Evolutionary conservation across 2,113 vertebrate genomes (phyloP).

Genomic region (Lophotis ruficrista): DNA sequence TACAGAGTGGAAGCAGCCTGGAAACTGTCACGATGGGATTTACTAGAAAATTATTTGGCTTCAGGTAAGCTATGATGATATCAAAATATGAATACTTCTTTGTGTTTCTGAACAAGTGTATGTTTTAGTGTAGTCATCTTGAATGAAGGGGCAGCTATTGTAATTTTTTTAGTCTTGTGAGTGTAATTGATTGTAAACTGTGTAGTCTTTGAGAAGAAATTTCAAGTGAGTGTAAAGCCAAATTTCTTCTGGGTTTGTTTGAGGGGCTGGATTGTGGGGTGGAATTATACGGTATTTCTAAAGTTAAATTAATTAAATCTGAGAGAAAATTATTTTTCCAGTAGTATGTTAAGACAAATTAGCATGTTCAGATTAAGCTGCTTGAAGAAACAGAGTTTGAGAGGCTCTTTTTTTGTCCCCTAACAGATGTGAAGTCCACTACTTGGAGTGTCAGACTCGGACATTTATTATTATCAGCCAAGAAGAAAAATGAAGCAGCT

Average conservation of each 20-base stretch:
- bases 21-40: slow-evolving; percentile 95
- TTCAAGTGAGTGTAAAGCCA: rapidly evolving
- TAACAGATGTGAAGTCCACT: slow-evolving; percentile 86
- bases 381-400: background rate
- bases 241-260: background rate
- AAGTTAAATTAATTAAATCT: background rate
- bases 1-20: slow-evolving; percentile 98
- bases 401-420: background rate
- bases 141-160: background rate
- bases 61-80: slow-evolving; percentile 78
- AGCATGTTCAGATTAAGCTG: background rate
- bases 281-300: background rate
- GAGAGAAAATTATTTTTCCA: background rate
- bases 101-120: background rate
- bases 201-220: background rate
- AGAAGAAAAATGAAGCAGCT: slow-evolving; percentile 82
- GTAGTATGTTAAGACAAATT: background rate
- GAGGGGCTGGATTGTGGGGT: background rate
- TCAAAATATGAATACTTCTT: background rate
- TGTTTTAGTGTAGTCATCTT: background rate
- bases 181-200: background rate
- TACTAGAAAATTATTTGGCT: slow-evolving; percentile 91
- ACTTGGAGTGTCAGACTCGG: slow-evolving; percentile 93
- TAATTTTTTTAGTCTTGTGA: background rate
- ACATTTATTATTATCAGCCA: slow-evolving; percentile 89